Conservation (phyloP, 2,888 invertebrate genomes). For the Archips crataeganus region DNA sequence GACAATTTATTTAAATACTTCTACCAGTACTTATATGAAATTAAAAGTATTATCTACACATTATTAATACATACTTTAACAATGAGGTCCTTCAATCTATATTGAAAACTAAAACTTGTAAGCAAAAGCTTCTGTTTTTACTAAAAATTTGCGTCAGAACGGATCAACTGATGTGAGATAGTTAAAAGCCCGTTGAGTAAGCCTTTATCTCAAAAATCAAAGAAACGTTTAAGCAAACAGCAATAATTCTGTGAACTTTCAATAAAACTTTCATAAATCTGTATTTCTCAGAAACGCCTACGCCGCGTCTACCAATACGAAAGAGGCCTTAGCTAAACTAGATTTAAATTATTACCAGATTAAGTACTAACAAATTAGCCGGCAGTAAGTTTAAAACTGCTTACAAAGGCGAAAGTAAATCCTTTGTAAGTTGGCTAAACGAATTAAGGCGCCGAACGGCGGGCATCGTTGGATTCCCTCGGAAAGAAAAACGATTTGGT, state of each 20-base stretch:
- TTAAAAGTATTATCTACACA: too few species aligned
- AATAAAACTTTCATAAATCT: not conserved
- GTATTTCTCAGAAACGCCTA: not conserved
- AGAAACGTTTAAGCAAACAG: too few species aligned
- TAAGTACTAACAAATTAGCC: slow-evolving; percentile 11
- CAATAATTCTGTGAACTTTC: not conserved
- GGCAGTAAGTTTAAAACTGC: slow-evolving; percentile 2
- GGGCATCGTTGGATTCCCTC: not conserved
- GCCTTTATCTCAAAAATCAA: too few species aligned
- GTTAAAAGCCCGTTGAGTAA: too few species aligned
- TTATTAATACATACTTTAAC: too few species aligned
- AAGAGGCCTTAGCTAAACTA: not conserved
- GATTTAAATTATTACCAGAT: slow-evolving; percentile 5
- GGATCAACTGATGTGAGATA: too few species aligned
- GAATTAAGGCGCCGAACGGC: slow-evolving; percentile 1
- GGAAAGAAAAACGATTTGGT: slow-evolving; percentile 6
- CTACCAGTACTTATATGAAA: too few species aligned
- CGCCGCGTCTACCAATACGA: not conserved
- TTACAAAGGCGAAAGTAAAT: slow-evolving; percentile 4
- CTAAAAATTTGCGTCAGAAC: too few species aligned
- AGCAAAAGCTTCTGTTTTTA: too few species aligned
- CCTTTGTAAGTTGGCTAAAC: slow-evolving; percentile 12
- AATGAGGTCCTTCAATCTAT: too few species aligned
- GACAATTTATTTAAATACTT: too few species aligned
- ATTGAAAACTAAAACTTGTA: too few species aligned